These are phyloP conservation scores for Rhinoraja longicauda DNA, from an alignment of 2,797 vertebrate genomes.

Conservation along the genomic window DNA sequence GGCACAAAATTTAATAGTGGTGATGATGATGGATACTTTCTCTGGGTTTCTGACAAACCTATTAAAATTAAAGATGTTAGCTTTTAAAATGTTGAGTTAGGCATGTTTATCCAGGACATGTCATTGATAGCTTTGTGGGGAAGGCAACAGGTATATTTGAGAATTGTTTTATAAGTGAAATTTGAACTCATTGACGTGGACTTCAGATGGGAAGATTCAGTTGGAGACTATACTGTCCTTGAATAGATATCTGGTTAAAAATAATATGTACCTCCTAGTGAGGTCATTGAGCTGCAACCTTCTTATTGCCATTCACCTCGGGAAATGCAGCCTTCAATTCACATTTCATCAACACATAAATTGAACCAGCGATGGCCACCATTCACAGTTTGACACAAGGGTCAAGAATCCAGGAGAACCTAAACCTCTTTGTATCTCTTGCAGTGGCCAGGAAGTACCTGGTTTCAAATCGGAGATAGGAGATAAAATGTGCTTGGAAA, in stretches of 20 bases:
- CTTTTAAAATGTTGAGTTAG: neutral
- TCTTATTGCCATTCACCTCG: neutral
- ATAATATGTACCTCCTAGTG: neutral
- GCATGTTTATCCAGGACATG: neutral
- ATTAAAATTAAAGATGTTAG: neutral
- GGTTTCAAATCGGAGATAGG: neutral
- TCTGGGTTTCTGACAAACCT: neutral
- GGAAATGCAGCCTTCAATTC: neutral
- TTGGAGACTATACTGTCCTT: neutral
- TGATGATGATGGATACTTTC: neutral
- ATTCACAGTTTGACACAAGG: neutral
- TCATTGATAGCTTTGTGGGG: neutral
- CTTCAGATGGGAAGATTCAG: neutral
- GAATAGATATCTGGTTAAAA: neutral
- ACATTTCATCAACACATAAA: neutral
- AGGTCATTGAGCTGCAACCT: neutral
- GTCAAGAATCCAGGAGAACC: neutral
- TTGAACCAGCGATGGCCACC: neutral
- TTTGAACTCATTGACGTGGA: neutral
- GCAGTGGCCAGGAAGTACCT: neutral
- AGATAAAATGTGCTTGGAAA: neutral
- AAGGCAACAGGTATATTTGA: neutral
- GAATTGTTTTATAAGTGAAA: neutral
- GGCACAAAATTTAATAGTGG: neutral
- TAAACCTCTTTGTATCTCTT: neutral